phyloP scores from a whole-genome alignment of 2,797 vertebrate genomes.

The Dromococcyx pavoninus region DNA sequence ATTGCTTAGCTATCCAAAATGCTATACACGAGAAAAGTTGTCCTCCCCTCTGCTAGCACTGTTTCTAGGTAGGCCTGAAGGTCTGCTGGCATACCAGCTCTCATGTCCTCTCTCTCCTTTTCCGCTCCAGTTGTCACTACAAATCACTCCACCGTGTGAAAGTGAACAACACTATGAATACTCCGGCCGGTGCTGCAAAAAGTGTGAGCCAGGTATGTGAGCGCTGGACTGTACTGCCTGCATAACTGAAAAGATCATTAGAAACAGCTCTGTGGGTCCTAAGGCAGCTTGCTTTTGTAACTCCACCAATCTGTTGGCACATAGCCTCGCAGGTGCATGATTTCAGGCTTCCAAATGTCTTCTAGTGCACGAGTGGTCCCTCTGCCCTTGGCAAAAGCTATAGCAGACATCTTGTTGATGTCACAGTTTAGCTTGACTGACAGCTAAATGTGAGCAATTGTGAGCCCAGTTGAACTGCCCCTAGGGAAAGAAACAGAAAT shows the following conservation, averaged over 20 bases:
- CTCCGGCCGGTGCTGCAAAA: constrained; percentile 74
- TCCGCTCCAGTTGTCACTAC: constrained; percentile 65
- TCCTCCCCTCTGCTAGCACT: not conserved
- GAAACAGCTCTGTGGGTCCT: not conserved
- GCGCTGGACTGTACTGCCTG: not conserved
- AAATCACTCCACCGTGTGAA: constrained; percentile 48
- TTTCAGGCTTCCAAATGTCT: not conserved
- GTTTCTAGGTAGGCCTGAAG: not conserved
- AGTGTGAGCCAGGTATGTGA: constrained; percentile 78
- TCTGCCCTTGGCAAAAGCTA: not conserved
- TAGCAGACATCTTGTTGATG: not conserved
- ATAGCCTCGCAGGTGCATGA: not conserved
- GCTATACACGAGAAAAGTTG: not conserved
- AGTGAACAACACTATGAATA: constrained; percentile 71
- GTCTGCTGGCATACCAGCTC: not conserved
- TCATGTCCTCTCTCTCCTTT: not conserved
- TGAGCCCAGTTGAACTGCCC: no score
- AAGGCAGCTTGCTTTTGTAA: not conserved
- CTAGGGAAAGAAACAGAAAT: no score
- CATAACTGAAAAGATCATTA: not conserved
- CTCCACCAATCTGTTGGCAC: not conserved
- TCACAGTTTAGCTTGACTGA: no score
- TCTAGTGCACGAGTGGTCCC: not conserved
- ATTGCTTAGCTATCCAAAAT: not conserved
- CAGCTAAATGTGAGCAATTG: no score